Conservation (phyloP, 2,113 vertebrate genomes). For the Chionis minor region DNA sequence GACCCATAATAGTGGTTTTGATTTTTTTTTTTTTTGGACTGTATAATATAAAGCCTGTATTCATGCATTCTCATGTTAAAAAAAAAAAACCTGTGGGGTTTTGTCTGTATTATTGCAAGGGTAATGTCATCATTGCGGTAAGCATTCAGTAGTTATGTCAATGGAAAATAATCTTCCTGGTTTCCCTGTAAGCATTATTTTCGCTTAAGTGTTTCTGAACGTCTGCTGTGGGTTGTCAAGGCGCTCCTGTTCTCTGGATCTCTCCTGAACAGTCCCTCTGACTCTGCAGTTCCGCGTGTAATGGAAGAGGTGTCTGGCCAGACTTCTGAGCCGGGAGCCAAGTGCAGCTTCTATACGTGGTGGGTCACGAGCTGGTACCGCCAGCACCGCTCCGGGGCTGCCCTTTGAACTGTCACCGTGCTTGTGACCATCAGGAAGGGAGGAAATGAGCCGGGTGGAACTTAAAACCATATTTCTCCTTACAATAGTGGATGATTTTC, state of each 20-base stretch:
- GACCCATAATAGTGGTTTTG: not conserved
- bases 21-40: not conserved
- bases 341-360: rapidly evolving
- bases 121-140: not conserved
- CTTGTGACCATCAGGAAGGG: not conserved
- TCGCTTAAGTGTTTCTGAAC: not conserved
- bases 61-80: not conserved
- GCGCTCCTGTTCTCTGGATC: not conserved
- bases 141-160: not conserved
- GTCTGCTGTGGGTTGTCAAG: not conserved
- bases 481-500: not conserved
- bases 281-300: not conserved
- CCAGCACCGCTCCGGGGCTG: not conserved
- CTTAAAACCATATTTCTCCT: not conserved
- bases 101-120: not conserved
- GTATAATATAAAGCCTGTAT: not conserved
- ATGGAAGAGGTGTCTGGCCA: not conserved
- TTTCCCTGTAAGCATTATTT: not conserved
- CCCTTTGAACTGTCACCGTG: not conserved
- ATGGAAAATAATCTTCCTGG: not conserved
- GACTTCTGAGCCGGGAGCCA: not conserved
- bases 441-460: not conserved
- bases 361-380: rapidly evolving
- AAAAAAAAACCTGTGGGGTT: not conserved
- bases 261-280: not conserved